Percentiles rank a stretch among this genome's conserved stretches.
Evolutionary conservation across 1,140 invertebrate genomes (phyloP).

Genomic region (Cydia splendana): DNA sequence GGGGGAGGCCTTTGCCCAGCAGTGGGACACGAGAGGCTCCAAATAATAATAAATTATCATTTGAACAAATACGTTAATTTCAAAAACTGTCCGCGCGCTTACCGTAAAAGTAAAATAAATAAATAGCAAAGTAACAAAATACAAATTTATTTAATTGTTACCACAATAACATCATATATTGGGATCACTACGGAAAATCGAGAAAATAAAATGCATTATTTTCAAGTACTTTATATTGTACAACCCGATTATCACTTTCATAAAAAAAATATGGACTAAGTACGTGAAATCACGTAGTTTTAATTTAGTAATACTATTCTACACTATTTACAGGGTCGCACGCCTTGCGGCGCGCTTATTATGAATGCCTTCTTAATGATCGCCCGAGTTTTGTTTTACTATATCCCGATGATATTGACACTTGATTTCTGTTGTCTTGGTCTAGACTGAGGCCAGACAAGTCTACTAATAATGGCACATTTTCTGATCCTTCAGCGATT

Average conservation of each 20-base stretch:
- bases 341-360: constrained; percentile 47
- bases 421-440: constrained; percentile 63
- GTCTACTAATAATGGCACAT: constrained; percentile 75
- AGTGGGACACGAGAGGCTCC: too few relatives aligned
- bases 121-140: constrained; percentile 33
- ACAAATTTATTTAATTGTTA: constrained; percentile 18
- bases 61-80: too few relatives aligned
- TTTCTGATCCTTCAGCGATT: constrained; percentile 67
- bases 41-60: too few relatives aligned
- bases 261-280: constrained; percentile 63
- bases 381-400: constrained; percentile 79
- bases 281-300: constrained; percentile 65
- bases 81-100: too few relatives aligned
- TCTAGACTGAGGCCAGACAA: constrained; percentile 67
- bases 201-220: constrained; percentile 40
- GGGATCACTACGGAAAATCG: constrained; percentile 18
- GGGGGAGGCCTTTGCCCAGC: too few relatives aligned
- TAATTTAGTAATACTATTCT: constrained; percentile 78
- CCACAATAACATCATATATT: background rate
- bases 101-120: background rate
- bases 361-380: constrained; percentile 67
- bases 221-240: constrained; percentile 70
- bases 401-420: constrained; percentile 79
- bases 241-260: constrained; percentile 74
- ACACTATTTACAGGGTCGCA: constrained; percentile 72